phyloP scores from a whole-genome alignment of 2,888 invertebrate genomes.

The Exocentrus adspersus region DNA sequence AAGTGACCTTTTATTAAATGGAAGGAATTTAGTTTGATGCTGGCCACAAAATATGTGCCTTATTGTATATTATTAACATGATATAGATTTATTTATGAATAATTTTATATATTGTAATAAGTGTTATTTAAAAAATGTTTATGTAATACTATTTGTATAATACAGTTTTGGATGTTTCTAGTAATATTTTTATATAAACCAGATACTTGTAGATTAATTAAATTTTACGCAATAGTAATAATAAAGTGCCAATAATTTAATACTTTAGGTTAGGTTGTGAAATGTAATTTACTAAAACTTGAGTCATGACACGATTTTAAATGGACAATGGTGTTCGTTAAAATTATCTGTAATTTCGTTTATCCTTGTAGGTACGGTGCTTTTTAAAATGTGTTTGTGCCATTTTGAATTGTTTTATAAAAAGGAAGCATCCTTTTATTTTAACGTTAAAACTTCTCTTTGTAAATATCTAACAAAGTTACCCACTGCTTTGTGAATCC shows the following conservation, averaged over 20 bases:
- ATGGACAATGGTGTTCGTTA: not conserved
- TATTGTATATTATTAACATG: constrained; percentile 17
- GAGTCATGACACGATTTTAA: constrained; percentile 19
- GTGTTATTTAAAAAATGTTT: constrained; percentile 30
- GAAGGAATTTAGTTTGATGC: not conserved
- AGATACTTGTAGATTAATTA: constrained; percentile 27
- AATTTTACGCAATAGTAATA: constrained; percentile 33
- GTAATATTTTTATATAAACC: constrained; percentile 35
- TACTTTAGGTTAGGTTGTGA: constrained; percentile 25
- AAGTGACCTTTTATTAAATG: not conserved
- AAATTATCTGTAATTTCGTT: not conserved
- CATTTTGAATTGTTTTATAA: constrained; percentile 21
- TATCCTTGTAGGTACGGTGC: constrained; percentile 4
- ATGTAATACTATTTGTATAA: constrained; percentile 7
- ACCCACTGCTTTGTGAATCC: constrained; percentile 18
- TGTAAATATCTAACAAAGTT: constrained; percentile 26
- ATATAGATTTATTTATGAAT: constrained; percentile 14
- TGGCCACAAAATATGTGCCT: constrained; percentile 21
- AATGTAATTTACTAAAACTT: constrained; percentile 8
- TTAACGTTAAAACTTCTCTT: constrained; percentile 3
- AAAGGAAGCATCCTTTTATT: not conserved
- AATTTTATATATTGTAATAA: constrained; percentile 24
- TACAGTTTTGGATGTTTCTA: not conserved
- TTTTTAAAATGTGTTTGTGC: constrained; percentile 15
- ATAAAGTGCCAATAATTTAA: constrained; percentile 41